A percentile compares a stretch with the other conserved stretches of the same genome.
These are phyloP conservation scores for Abrostola tripartita DNA, from an alignment of 2,888 invertebrate genomes.

Conservation along the genomic window DNA sequence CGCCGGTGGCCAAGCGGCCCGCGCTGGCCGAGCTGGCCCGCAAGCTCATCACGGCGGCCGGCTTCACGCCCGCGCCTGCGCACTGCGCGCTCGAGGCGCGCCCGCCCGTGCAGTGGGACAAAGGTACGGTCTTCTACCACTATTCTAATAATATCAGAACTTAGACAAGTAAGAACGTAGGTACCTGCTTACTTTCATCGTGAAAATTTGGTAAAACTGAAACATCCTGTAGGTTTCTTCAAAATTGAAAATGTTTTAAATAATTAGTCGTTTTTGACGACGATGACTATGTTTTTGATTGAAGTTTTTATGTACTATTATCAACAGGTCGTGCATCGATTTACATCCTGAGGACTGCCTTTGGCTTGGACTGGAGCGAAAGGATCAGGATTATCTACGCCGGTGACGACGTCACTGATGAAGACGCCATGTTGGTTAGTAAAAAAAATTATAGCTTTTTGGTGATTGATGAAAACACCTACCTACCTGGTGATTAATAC, in stretches of 20 bases:
- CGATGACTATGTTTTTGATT: background rate
- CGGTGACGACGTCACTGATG: slow-evolving; percentile 96
- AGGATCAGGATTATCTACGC: slow-evolving; percentile 96
- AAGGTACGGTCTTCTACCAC: slow-evolving; percentile 83
- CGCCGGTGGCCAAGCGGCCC: slow-evolving; percentile 91
- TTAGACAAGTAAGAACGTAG: too few relatives aligned
- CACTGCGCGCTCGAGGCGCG: slow-evolving; percentile 97
- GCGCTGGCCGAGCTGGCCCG: slow-evolving; percentile 92
- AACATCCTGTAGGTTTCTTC: too few relatives aligned
- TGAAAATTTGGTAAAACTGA: too few relatives aligned
- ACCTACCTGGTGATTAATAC: too few relatives aligned
- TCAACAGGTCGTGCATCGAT: slow-evolving; percentile 94
- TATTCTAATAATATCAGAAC: too few relatives aligned
- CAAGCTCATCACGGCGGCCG: slow-evolving; percentile 91
- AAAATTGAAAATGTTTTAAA: too few relatives aligned
- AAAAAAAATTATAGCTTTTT: slow-evolving; percentile 1
- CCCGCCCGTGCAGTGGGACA: slow-evolving; percentile 97
- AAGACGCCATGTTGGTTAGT: slow-evolving; percentile 95
- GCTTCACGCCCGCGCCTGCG: slow-evolving; percentile 93
- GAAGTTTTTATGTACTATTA: slow-evolving; percentile 2
- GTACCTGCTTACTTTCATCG: too few relatives aligned
- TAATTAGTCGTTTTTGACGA: background rate
- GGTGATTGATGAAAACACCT: background rate
- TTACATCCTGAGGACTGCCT: slow-evolving; percentile 96
- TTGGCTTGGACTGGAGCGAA: slow-evolving; percentile 97